These are phyloP conservation scores for Scrobipalpa atriplicella DNA, from an alignment of 2,888 invertebrate species.

Conservation along the genomic window DNA sequence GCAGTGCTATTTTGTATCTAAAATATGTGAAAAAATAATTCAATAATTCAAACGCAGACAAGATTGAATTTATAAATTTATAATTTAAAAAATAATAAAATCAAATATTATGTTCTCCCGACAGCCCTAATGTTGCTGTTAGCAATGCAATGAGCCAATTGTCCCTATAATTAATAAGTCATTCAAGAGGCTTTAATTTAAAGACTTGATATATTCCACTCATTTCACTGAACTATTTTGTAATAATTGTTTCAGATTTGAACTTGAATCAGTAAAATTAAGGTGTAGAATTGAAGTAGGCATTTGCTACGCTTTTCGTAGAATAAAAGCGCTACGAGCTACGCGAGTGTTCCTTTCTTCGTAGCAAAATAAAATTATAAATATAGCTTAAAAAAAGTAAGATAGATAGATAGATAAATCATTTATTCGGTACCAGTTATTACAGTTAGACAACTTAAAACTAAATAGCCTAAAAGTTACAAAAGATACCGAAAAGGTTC, in stretches of 20 bases:
- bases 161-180: slow-evolving; percentile 22
- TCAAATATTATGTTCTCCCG: neutral
- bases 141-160: slow-evolving; percentile 21
- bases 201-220: neutral
- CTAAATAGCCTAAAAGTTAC: no score
- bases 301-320: neutral
- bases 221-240: no score
- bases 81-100: no score
- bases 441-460: no score
- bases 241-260: no score
- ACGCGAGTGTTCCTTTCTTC: neutral
- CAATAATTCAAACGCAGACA: no score
- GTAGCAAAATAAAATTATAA: neutral
- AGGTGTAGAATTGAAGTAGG: neutral
- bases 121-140: neutral
- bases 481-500: no score
- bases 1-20: neutral
- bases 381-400: no score
- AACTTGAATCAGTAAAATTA: neutral
- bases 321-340: neutral
- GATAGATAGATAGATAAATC: no score
- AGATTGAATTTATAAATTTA: no score
- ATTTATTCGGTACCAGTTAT: no score
- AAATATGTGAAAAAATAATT: no score
- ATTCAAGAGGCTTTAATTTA: neutral